These are phyloP conservation scores for Branchellion lobata DNA, from an alignment of 2,888 invertebrate genomes.

Conservation along the genomic window DNA sequence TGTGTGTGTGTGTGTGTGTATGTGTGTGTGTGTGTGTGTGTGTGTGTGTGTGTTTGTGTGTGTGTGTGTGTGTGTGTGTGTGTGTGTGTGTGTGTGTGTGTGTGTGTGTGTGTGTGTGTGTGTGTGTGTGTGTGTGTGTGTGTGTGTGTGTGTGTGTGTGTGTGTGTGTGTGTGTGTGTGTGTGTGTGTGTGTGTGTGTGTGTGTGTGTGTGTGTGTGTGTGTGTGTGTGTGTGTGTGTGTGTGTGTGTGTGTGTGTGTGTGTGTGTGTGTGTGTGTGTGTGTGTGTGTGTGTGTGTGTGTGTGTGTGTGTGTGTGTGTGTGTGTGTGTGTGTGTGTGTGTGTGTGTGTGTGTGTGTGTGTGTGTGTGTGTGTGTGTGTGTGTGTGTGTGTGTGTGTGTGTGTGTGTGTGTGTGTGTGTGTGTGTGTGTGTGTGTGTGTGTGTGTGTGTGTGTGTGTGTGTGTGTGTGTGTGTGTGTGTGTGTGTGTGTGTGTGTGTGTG, in stretches of 20 bases:
- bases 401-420: slow-evolving; percentile 18
- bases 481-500: background rate
- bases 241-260: background rate
- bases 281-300: background rate
- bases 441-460: slow-evolving; percentile 19
- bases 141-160: slow-evolving; percentile 1
- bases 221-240: background rate
- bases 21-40: background rate
- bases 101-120: slow-evolving; percentile 5
- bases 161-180: slow-evolving; percentile 21
- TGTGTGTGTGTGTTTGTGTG: slow-evolving; percentile 10
- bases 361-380: slow-evolving; percentile 10
- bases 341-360: slow-evolving; percentile 7
- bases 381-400: slow-evolving; percentile 5
- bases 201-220: slow-evolving; percentile 8
- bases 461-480: slow-evolving; percentile 25
- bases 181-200: slow-evolving; percentile 9
- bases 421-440: slow-evolving; percentile 14
- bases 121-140: slow-evolving; percentile 30
- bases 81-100: slow-evolving; percentile 13
- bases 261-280: background rate
- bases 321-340: slow-evolving; percentile 13
- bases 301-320: background rate
- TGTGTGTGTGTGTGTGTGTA: slow-evolving; percentile 34
- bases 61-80: slow-evolving; percentile 7